Percentiles rank a stretch among this genome's conserved stretches.
Evolutionary conservation across 2,797 vertebrate species (phyloP).

Genomic region (Enteromius radiatus): DNA sequence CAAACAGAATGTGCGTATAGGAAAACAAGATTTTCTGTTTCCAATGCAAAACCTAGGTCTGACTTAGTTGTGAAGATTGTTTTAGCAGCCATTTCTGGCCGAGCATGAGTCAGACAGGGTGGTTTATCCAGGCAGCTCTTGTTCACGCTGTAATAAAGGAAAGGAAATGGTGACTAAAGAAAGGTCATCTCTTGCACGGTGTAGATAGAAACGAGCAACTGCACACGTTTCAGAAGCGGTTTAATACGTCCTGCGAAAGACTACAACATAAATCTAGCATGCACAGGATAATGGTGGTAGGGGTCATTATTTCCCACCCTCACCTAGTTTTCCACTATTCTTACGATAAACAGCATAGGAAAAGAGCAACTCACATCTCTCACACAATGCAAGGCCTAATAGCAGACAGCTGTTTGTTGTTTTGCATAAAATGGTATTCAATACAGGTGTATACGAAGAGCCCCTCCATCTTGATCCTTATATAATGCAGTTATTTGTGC

Average conservation of each 20-base stretch:
- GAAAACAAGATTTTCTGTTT: slow-evolving; percentile 40
- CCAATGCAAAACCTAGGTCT: slow-evolving; percentile 40
- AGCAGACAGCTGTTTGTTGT: slow-evolving; percentile 34
- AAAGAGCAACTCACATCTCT: slow-evolving; percentile 12
- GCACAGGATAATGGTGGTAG: slow-evolving; percentile 29
- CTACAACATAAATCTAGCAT: slow-evolving; percentile 43
- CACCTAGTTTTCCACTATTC: slow-evolving; percentile 30
- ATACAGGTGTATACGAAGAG: slow-evolving; percentile 12
- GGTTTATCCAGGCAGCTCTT: slow-evolving; percentile 45
- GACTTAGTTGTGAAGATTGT: slow-evolving; percentile 49
- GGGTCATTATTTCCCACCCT: slow-evolving; percentile 32
- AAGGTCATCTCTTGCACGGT: slow-evolving; percentile 40
- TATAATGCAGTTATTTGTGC: slow-evolving; percentile 27
- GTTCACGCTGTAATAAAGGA: slow-evolving; percentile 34
- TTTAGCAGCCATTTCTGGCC: slow-evolving; percentile 58
- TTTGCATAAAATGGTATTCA: slow-evolving; percentile 18
- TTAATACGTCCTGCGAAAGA: slow-evolving; percentile 31
- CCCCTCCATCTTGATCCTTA: slow-evolving; percentile 19
- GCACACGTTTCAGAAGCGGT: slow-evolving; percentile 12
- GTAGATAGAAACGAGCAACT: slow-evolving; percentile 38
- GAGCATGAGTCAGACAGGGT: slow-evolving; percentile 53
- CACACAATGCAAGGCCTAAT: background rate
- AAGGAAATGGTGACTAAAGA: slow-evolving; percentile 37
- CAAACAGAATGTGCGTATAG: background rate
- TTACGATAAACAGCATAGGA: slow-evolving; percentile 22